phyloP scores from a whole-genome alignment of 2,113 vertebrate species.

The Orientallactaga bullata region DNA sequence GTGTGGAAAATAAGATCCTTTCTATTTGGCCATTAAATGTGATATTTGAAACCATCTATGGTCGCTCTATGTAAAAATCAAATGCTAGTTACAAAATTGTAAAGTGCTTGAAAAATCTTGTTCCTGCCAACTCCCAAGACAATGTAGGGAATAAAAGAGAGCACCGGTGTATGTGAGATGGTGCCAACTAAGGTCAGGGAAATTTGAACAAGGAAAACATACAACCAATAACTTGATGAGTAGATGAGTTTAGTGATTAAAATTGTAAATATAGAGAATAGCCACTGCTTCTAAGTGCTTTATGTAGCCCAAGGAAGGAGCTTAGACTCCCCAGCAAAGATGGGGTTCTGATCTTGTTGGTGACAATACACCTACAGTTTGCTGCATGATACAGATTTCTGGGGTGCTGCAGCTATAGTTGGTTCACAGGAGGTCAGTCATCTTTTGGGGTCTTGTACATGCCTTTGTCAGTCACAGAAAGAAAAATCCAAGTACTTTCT shows the following conservation, averaged over 20 bases:
- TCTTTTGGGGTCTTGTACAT: neutral
- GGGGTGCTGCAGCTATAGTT: neutral
- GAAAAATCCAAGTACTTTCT: neutral
- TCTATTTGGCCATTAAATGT: conserved; percentile 9
- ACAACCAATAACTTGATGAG: conserved; percentile 6
- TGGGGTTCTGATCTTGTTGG: neutral
- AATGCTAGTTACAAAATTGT: conserved; percentile 37
- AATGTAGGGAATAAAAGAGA: neutral
- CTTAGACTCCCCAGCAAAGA: neutral
- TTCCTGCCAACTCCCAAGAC: neutral
- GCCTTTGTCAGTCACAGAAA: neutral
- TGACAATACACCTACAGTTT: neutral
- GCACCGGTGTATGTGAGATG: neutral
- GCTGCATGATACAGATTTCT: neutral
- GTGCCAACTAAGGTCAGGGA: neutral
- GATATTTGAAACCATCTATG: conserved; percentile 32
- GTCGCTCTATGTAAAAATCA: neutral
- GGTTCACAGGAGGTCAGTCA: neutral
- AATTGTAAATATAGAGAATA: neutral
- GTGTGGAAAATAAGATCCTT: conserved; percentile 19
- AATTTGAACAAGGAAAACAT: conserved; percentile 35
- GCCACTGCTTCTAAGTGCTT: neutral
- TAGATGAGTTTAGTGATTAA: neutral
- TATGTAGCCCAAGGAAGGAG: neutral
- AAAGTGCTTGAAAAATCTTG: conserved; percentile 23